Evolutionary conservation across 2,888 invertebrate species (phyloP).

Genomic region (Conistra vaccinii): DNA sequence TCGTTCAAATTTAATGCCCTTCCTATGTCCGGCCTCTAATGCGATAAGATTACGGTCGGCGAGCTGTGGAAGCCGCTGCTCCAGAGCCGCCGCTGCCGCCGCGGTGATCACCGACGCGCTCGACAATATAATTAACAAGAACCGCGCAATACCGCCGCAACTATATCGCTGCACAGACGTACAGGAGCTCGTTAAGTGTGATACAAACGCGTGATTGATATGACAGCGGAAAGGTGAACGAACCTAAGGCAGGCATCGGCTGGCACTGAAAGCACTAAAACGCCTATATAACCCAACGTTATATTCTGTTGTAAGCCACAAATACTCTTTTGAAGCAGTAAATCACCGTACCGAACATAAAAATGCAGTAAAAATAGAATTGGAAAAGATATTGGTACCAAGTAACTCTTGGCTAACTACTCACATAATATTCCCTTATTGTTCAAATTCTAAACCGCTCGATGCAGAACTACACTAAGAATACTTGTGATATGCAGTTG

Average conservation of each 20-base stretch:
- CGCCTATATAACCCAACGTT: constrained; percentile 77
- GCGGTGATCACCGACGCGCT: constrained; percentile 41
- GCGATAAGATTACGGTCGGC: constrained; percentile 87
- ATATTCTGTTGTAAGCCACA: constrained; percentile 81
- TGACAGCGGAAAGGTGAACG: constrained; percentile 77
- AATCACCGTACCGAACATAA: constrained; percentile 78
- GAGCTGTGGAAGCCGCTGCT: constrained; percentile 69
- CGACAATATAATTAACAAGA: constrained; percentile 61
- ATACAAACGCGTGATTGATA: constrained; percentile 74
- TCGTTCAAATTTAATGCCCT: constrained; percentile 90
- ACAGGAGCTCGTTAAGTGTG: constrained; percentile 65
- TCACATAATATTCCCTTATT: constrained; percentile 38
- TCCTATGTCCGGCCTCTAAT: constrained; percentile 90
- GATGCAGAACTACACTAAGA: constrained; percentile 26
- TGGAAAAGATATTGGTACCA: constrained; percentile 68
- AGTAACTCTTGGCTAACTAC: constrained; percentile 49
- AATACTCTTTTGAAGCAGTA: constrained; percentile 78
- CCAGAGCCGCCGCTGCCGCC: constrained; percentile 44
- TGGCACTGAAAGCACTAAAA: constrained; percentile 81
- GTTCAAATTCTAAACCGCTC: constrained; percentile 24
- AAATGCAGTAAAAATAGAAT: constrained; percentile 79
- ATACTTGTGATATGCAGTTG: constrained; percentile 62
- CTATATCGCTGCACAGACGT: constrained; percentile 48
- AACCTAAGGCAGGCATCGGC: constrained; percentile 76
- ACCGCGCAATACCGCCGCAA: constrained; percentile 51